phyloP scores from a whole-genome alignment of 2,888 invertebrate species.

The Drosophila peninsularis region DNA sequence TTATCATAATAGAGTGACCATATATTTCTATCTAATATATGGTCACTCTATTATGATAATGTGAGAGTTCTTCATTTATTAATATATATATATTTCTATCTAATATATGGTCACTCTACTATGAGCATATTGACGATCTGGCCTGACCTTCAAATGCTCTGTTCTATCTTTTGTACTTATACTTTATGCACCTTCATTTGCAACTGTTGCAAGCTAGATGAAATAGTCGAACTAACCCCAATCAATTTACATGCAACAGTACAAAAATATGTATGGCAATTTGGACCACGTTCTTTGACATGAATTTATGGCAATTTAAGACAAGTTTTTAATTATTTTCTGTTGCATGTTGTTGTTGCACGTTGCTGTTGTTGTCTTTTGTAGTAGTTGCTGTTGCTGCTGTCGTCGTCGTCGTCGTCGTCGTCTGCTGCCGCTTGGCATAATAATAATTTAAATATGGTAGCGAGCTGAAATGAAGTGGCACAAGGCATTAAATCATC shows the following conservation, averaged over 20 bases:
- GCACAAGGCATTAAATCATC: conserved; percentile 80
- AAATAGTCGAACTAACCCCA: conserved; percentile 3
- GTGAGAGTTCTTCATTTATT: too few relatives aligned
- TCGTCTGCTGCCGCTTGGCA: conserved; percentile 48
- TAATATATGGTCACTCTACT: too few relatives aligned
- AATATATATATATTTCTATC: too few relatives aligned
- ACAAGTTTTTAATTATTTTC: conserved; percentile 81
- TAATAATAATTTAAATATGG: conserved; percentile 78
- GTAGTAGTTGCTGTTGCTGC: conserved; percentile 25
- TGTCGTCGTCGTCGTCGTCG: conserved; percentile 6
- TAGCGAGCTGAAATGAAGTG: conserved; percentile 73
- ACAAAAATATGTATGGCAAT: conserved; percentile 65
- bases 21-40: too few relatives aligned
- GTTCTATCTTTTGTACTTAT: neutral
- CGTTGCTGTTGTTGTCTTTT: conserved; percentile 18
- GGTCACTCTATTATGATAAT: too few relatives aligned
- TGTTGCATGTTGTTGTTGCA: conserved; percentile 34
- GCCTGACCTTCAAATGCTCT: too few relatives aligned
- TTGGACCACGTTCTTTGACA: conserved; percentile 76
- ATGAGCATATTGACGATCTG: too few relatives aligned
- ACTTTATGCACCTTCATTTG: neutral
- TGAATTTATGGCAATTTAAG: conserved; percentile 82
- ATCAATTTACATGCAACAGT: conserved; percentile 8
- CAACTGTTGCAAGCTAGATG: conserved; percentile 14
- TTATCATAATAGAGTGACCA: neutral